Evolutionary conservation across 2,797 vertebrate genomes (phyloP), one percentile per base, ranked within the genome.

Genomic region (Eupleurogrammus muticus): DNA sequence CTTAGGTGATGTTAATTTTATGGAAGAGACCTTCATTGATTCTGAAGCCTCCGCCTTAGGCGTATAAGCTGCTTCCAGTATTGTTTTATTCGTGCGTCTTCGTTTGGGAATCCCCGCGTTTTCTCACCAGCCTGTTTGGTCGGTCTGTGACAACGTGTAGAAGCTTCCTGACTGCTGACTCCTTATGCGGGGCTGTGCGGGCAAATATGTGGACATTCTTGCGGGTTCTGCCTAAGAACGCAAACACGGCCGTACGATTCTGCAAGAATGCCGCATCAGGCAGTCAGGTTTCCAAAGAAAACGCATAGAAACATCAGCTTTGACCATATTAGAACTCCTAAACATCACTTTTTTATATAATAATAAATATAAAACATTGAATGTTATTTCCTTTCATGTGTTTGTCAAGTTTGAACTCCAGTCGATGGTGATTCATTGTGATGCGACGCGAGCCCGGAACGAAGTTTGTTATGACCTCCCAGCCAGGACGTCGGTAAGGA

Each of bases 391-490:
- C 2, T 3, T 34, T 32, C 12, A 0, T 75, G 50, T 61, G 62
- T 69, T 23, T 72, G 32, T 90, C 32, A 80, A 97, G 96, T 96
- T 97, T 87, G 96, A 97, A 56, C 91, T 97, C 55, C 96, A 97
- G 28, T 96, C 95, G 81, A 96, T 97, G 96, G 75, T 96, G 89
- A 96, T 97, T 79, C 95, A 96, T 68, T 97, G 96, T 9, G 95
- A 97, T 63, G 92, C 95, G 0, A 90, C 86, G 32, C 71, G 93
- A 61, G 94, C 95, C 19, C 87, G 90, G 64, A 89, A 90, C 36
- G 94, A 96, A 74, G 83, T 87, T 1, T 97, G 96, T 32, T 75
- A 82, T 0, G 93, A 95, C 55, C 92, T 96, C 72, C 91, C 94
- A 1, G 87, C 80, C 70, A 85, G 78, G 49, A 87, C 91, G 64